These are phyloP conservation scores for Artibeus lituratus DNA, from an alignment of 2,797 vertebrate species.

Conservation along the genomic window DNA sequence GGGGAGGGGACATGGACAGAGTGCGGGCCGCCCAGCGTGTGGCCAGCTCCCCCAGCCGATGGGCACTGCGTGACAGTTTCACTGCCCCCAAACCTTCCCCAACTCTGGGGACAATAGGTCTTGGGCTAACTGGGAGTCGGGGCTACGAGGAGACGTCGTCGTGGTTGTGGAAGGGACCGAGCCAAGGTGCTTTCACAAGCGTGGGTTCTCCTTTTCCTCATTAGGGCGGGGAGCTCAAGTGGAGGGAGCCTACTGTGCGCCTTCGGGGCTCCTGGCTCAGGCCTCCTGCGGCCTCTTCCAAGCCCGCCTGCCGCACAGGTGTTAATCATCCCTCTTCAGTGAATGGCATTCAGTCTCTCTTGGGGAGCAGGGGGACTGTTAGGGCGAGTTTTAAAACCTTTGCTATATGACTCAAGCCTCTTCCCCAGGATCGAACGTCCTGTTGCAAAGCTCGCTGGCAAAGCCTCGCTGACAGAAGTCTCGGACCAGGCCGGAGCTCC, in stretches of 20 bases:
- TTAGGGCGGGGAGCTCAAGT: not conserved
- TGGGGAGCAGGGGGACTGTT: not conserved
- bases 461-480: not conserved
- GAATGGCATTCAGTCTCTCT: not conserved
- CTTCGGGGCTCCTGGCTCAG: not conserved
- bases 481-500: rapidly evolving
- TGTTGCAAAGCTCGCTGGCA: not conserved
- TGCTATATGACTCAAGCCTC: not conserved
- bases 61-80: not conserved
- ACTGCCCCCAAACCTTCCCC: not conserved
- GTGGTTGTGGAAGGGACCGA: not conserved
- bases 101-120: not conserved
- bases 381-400: not conserved
- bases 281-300: not conserved
- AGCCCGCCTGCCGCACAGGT: rapidly evolving
- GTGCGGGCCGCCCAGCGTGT: too few species aligned
- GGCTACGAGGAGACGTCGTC: not conserved
- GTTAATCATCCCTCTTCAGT: not conserved
- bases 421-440: not conserved
- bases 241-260: not conserved
- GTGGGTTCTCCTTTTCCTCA: not conserved
- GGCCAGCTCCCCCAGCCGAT: too few species aligned
- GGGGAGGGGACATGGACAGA: not conserved
- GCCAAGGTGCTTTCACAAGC: not conserved
- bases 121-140: not conserved